phyloP scores from a whole-genome alignment of 1,140 invertebrate species.

The Danaus melanippus region DNA sequence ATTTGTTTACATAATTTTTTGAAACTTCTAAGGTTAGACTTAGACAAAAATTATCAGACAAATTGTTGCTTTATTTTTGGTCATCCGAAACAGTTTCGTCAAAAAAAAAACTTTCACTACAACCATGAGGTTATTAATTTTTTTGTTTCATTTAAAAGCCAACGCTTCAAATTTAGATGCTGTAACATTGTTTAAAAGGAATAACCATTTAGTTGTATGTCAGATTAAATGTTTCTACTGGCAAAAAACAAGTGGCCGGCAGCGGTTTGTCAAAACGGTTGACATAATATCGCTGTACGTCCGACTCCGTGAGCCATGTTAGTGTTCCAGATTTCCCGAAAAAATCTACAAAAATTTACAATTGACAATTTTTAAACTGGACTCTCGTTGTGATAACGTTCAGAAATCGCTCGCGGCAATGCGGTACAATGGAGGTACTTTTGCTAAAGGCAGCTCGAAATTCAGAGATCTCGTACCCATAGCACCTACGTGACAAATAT shows the following conservation, averaged over 20 bases:
- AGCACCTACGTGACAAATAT: too few relatives aligned
- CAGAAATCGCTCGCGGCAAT: constrained; percentile 16
- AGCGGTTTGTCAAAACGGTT: constrained; percentile 36
- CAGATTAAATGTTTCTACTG: constrained; percentile 25
- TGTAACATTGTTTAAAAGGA: constrained; percentile 4
- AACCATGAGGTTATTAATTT: too few relatives aligned
- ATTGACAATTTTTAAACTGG: constrained; percentile 15
- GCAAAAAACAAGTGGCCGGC: constrained; percentile 19
- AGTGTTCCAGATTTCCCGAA: constrained; percentile 17
- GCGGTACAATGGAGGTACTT: constrained; percentile 12
- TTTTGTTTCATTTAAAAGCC: too few relatives aligned
- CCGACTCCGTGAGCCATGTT: constrained; percentile 21
- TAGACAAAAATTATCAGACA: too few relatives aligned
- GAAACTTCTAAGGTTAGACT: too few relatives aligned
- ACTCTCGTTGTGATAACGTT: constrained; percentile 25
- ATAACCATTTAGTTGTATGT: constrained; percentile 6
- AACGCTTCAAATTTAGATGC: too few relatives aligned
- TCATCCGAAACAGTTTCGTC: too few relatives aligned
- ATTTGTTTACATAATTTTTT: constrained; percentile 21
- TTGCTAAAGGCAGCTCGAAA: constrained; percentile 1
- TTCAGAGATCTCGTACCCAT: too few relatives aligned
- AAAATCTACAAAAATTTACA: constrained; percentile 18
- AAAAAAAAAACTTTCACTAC: too few relatives aligned
- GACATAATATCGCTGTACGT: constrained; percentile 40
- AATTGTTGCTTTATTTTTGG: too few relatives aligned